phyloP scores from a whole-genome alignment of 2,888 invertebrate species.

The Coelinius sp. region DNA sequence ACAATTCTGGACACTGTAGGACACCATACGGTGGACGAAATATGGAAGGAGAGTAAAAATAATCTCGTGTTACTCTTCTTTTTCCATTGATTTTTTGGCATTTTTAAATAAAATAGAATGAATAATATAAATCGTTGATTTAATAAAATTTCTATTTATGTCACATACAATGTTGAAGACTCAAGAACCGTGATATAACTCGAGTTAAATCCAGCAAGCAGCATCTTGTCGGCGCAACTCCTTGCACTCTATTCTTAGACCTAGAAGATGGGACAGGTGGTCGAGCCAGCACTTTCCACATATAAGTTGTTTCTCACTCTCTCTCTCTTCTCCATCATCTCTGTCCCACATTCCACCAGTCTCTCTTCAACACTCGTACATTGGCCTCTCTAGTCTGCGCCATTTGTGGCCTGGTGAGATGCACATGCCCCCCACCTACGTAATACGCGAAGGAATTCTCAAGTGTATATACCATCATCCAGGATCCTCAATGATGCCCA shows the following conservation, averaged over 20 bases:
- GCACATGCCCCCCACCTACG: conserved; percentile 30
- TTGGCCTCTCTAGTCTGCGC: conserved; percentile 21
- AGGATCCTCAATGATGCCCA: conserved; percentile 31
- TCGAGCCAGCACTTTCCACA: conserved; percentile 46
- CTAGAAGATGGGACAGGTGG: conserved; percentile 64
- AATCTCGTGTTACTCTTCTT: no score
- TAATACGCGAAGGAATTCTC: conserved; percentile 51
- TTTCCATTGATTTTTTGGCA: background rate
- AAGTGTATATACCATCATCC: conserved; percentile 21
- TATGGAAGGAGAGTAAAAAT: background rate
- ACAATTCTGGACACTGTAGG: background rate
- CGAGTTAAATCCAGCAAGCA: conserved; percentile 16
- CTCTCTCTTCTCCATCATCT: conserved; percentile 7
- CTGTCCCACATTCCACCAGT: conserved; percentile 43
- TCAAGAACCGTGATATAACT: background rate
- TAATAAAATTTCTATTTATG: conserved; percentile 24
- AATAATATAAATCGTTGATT: no score
- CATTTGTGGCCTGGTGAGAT: conserved; percentile 7
- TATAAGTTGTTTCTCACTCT: background rate
- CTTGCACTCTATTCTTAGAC: conserved; percentile 65
- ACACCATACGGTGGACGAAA: background rate
- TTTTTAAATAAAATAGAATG: no score
- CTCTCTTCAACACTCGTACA: conserved; percentile 37
- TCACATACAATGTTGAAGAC: background rate
- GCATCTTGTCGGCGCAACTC: conserved; percentile 49